Conservation (phyloP, 2,888 invertebrate genomes). For the Phalangium opilio region DNA sequence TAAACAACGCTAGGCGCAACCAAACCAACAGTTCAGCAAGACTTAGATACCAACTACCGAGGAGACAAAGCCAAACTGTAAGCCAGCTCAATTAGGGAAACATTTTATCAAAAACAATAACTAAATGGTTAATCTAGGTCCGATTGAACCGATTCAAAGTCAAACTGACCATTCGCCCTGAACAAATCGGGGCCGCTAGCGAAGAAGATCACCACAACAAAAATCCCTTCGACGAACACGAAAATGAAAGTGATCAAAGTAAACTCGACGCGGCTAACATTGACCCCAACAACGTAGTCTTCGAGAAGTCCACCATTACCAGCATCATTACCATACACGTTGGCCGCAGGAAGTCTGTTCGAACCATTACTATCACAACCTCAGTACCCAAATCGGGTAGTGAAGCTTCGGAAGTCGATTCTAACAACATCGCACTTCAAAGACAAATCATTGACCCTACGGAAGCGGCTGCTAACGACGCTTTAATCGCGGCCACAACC, state of each 20-base stretch:
- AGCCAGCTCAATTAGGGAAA: not conserved
- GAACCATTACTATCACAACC: constrained; percentile 22
- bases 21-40: constrained; percentile 2
- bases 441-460: too few species aligned
- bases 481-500: constrained; percentile 9
- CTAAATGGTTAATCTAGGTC: constrained; percentile 10
- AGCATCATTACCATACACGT: constrained; percentile 22
- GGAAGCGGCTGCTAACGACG: constrained; percentile 10
- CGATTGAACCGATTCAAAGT: constrained; percentile 23
- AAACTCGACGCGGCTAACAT: constrained; percentile 3
- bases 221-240: constrained; percentile 9
- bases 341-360: constrained; percentile 20
- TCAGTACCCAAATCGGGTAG: constrained; percentile 17
- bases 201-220: constrained; percentile 12
- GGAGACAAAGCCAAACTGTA: constrained; percentile 14
- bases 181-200: constrained; percentile 11
- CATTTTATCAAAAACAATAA: not conserved
- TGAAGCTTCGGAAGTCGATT: not conserved
- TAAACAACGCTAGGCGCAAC: constrained; percentile 8
- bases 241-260: constrained; percentile 10
- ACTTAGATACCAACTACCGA: constrained; percentile 11
- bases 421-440: constrained; percentile 8
- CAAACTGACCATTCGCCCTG: constrained; percentile 19
- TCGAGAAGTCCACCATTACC: constrained; percentile 19
- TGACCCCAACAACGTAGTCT: constrained; percentile 19